These are phyloP conservation scores for Sarcoramphus papa DNA, from an alignment of 2,797 vertebrate genomes.

Conservation along the genomic window DNA sequence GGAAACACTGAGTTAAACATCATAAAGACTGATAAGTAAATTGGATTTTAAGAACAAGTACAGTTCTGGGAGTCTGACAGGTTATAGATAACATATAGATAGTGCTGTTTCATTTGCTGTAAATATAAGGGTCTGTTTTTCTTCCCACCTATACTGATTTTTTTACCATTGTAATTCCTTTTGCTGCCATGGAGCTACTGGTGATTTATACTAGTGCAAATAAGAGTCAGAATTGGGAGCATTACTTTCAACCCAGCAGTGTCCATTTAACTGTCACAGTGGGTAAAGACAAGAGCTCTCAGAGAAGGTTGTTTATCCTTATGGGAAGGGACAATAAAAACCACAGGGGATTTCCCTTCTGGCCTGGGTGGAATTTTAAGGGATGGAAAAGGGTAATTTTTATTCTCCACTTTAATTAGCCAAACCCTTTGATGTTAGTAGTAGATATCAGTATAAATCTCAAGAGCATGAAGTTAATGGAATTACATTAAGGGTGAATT, in stretches of 20 bases:
- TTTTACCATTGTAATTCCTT: not conserved
- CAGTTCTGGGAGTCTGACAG: not conserved
- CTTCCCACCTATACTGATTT: not conserved
- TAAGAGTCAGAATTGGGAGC: constrained; percentile 12
- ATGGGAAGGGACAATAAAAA: constrained; percentile 59
- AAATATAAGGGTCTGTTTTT: not conserved
- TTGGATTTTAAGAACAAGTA: not conserved
- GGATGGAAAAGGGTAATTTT: constrained; percentile 48
- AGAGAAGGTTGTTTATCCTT: constrained; percentile 54
- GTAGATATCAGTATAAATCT: constrained; percentile 48
- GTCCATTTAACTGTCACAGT: constrained; percentile 57
- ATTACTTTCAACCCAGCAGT: constrained; percentile 58
- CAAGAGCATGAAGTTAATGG: constrained; percentile 41
- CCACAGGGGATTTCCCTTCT: constrained; percentile 48
- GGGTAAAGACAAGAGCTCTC: constrained; percentile 44
- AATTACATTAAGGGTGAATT: constrained; percentile 38
- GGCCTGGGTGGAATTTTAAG: constrained; percentile 32
- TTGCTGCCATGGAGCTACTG: not conserved
- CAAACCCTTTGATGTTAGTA: constrained; percentile 37
- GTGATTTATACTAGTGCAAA: constrained; percentile 51
- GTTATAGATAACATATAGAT: not conserved
- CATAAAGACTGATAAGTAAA: not conserved
- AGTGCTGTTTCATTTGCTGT: not conserved
- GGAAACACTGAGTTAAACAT: not conserved
- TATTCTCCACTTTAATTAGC: constrained; percentile 47